A percentile compares a stretch with the other conserved stretches of the same genome.
Evolutionary conservation across 2,113 vertebrate species (phyloP).

Genomic region (Synchiropus splendidus): DNA sequence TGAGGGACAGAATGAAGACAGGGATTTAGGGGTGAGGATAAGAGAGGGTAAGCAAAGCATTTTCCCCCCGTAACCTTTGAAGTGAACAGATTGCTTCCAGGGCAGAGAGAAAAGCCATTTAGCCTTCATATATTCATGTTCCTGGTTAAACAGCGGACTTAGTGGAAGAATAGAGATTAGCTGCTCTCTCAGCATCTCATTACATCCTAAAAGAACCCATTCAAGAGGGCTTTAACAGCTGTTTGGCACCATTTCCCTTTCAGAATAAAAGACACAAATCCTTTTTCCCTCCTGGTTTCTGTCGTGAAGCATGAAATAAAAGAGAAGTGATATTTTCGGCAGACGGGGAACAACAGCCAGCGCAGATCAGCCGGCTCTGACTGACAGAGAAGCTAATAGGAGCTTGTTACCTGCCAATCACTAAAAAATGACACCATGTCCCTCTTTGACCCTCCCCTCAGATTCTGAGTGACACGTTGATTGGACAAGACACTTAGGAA

Average conservation of each 20-base stretch:
- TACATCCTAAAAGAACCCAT: slow-evolving; percentile 58
- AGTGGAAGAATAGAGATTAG: slow-evolving; percentile 58
- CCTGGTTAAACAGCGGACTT: slow-evolving; percentile 47
- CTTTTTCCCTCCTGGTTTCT: slow-evolving; percentile 1
- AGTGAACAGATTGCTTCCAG: slow-evolving; percentile 57
- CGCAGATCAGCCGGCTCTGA: slow-evolving; percentile 26
- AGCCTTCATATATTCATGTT: slow-evolving; percentile 48
- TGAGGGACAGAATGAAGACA: slow-evolving; percentile 64
- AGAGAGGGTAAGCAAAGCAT: slow-evolving; percentile 62
- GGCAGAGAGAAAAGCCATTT: slow-evolving; percentile 43
- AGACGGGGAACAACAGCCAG: slow-evolving; percentile 9
- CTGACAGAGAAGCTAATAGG: slow-evolving; percentile 43
- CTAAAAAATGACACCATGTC: slow-evolving; percentile 16
- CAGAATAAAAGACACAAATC: slow-evolving; percentile 11
- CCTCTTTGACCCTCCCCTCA: slow-evolving; percentile 31
- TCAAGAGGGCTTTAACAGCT: slow-evolving; percentile 48
- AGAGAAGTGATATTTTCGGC: slow-evolving; percentile 10
- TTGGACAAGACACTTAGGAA: slow-evolving; percentile 46
- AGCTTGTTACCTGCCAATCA: slow-evolving; percentile 57
- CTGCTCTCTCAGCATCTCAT: slow-evolving; percentile 56
- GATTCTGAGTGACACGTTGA: slow-evolving; percentile 41
- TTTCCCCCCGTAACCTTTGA: slow-evolving; percentile 37
- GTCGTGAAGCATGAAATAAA: slow-evolving; percentile 17
- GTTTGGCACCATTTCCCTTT: slow-evolving; percentile 18
- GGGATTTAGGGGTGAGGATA: slow-evolving; percentile 41